Evolutionary conservation across 2,113 vertebrate genomes (phyloP).

Genomic region (Psittacara wagleri): DNA sequence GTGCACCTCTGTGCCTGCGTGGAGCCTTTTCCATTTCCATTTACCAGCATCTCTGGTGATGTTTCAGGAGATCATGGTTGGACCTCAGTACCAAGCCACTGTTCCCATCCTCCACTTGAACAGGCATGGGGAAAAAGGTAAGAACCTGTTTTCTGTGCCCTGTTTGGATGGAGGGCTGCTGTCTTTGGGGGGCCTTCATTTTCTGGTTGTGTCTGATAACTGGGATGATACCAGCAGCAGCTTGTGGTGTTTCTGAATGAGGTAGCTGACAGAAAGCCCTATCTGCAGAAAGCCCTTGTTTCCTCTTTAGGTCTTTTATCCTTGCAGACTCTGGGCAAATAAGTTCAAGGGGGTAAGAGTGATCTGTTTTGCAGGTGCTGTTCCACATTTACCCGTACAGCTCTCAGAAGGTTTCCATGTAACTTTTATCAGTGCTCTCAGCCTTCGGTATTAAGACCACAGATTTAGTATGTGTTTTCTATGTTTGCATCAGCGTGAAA

Average conservation of each 20-base stretch:
- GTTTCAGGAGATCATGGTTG: constrained; percentile 92
- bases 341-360: background rate
- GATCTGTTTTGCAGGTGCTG: background rate
- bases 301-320: background rate
- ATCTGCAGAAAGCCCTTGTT: background rate
- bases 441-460: background rate
- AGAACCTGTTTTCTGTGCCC: background rate
- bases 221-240: background rate
- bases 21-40: background rate
- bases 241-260: background rate
- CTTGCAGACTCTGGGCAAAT: background rate
- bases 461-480: background rate
- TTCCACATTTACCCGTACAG: background rate
- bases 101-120: constrained; percentile 80
- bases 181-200: background rate
- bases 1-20: fast-evolving
- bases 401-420: background rate
- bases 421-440: background rate
- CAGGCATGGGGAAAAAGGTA: constrained; percentile 82
- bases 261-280: background rate
- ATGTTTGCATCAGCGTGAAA: background rate
- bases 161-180: background rate
- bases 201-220: background rate
- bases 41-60: background rate
- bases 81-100: constrained; percentile 89